Base-by-base conservation (phyloP, 2,888 invertebrate species). In the Nomada ruficornis region DNA sequence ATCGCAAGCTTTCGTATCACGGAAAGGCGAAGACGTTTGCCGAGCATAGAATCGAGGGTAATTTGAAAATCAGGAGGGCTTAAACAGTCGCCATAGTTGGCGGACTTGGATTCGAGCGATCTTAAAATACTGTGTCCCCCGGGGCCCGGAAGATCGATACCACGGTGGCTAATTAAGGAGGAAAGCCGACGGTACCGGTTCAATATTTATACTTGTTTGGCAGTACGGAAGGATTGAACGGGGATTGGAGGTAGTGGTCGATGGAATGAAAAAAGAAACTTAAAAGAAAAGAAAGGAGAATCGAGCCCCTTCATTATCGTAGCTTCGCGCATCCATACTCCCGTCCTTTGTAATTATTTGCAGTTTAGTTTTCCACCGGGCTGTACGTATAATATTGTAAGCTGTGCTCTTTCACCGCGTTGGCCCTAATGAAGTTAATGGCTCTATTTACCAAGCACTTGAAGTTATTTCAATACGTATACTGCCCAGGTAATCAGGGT, bases 171-270 rank as follows among this genome's bases (percentile, higher is more conserved):
- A 80, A 80, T 82, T 82, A 76, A 82, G 36, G 80, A 55, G 62
- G 80, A 75, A 60, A 80, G 57, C 29, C 62, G 44, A 60, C 62
- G 55, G 52, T 47, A 44, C 54, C 29, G 74, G 59, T 80, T 75
- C 80, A 80, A 82, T 80, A 80, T 82, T 80, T 74, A 82, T 80
- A 74, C 63, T 80, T 62, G 55, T 69, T 65, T 60, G 57, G 15
- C 29, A 50, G 54, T n/a, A 15, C 42, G 10, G 5, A 9, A 9
- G 15, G 7, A 50, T 36, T 13, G 50, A 42, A 47, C 10, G 18
- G 29, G 42, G 29, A 26, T 7, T 10, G 20, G 2, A 11, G 9
- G 60, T 29, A 54, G 13, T 23, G 29, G 47, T 5, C 42, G 13
- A 26, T 29, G 23, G 9, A 13, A 18, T 5, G 2, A 26, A 64